phyloP scores from a whole-genome alignment of 1,140 invertebrate genomes.

The Lutraria rhynchaena region DNA sequence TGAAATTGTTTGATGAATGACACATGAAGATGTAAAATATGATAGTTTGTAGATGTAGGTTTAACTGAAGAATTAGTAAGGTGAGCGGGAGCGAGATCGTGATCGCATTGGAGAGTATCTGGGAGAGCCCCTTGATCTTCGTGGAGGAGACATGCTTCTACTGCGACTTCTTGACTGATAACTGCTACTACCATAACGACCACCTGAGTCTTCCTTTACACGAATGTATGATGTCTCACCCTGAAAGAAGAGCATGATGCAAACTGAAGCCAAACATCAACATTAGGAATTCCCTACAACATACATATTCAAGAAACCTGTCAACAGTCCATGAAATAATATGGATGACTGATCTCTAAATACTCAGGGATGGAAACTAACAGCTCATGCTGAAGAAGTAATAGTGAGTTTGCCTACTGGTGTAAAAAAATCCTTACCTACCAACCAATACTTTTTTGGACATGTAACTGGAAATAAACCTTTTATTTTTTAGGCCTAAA shows the following conservation, averaged over 20 bases:
- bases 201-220: constrained; percentile 95
- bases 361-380: too few relatives aligned
- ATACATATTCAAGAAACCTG: neutral
- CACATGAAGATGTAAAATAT: neutral
- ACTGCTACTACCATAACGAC: constrained; percentile 85
- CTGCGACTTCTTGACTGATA: constrained; percentile 83
- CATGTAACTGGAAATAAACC: too few relatives aligned
- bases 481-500: too few relatives aligned
- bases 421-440: too few relatives aligned
- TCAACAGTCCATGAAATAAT: neutral
- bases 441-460: too few relatives aligned
- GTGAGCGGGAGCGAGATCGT: constrained; percentile 85
- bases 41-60: neutral
- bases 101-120: constrained; percentile 92
- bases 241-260: constrained; percentile 83
- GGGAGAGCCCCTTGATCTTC: constrained; percentile 86
- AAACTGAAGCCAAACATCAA: neutral
- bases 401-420: too few relatives aligned
- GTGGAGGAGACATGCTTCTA: constrained; percentile 86
- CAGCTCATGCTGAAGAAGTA: too few relatives aligned
- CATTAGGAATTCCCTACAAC: neutral
- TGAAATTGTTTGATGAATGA: too few relatives aligned
- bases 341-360: neutral
- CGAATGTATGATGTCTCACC: constrained; percentile 97
- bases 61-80: constrained; percentile 48